Percentiles rank a stretch among this genome's conserved stretches.
Evolutionary conservation across 2,113 vertebrate genomes (phyloP).

Genomic region (Hippocampus barbouri): DNA sequence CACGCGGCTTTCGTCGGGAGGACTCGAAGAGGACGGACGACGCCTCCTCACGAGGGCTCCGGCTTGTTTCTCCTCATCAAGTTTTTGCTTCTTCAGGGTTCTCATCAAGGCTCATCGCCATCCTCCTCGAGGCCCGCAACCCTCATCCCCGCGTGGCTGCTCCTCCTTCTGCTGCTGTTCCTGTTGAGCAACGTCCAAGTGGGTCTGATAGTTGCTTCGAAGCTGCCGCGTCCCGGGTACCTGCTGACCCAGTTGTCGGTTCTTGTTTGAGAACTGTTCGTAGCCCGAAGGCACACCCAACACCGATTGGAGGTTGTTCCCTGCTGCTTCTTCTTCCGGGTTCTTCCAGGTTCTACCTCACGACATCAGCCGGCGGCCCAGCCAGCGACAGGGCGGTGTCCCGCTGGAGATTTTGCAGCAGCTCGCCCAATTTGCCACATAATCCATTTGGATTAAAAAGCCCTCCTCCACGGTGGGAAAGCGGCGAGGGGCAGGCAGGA

Average conservation of each 20-base stretch:
- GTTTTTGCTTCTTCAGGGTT: neutral
- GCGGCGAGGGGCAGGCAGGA: constrained; percentile 34
- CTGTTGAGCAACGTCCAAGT: no score
- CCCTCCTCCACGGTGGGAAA: constrained; percentile 53
- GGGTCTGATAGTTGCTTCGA: no score
- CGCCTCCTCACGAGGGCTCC: constrained; percentile 48
- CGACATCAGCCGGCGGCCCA: neutral
- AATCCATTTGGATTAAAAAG: constrained; percentile 78
- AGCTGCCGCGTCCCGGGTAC: no score
- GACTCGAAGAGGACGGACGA: constrained; percentile 17
- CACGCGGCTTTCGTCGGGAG: constrained; percentile 7
- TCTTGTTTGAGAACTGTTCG: no score
- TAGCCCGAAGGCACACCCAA: no score
- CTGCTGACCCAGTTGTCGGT: no score
- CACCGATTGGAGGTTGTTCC: no score
- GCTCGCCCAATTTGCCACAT: constrained; percentile 68
- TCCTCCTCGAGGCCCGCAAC: neutral
- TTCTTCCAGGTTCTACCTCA: neutral
- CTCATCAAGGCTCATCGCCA: no score
- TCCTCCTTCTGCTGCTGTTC: neutral
- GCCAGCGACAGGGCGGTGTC: constrained; percentile 9
- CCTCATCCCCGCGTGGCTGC: neutral
- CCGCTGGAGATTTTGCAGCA: constrained; percentile 32
- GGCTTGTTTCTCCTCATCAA: no score
- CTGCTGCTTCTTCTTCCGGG: neutral